phyloP scores from a whole-genome alignment of 2,888 invertebrate genomes.

The Rhagonycha lutea region DNA sequence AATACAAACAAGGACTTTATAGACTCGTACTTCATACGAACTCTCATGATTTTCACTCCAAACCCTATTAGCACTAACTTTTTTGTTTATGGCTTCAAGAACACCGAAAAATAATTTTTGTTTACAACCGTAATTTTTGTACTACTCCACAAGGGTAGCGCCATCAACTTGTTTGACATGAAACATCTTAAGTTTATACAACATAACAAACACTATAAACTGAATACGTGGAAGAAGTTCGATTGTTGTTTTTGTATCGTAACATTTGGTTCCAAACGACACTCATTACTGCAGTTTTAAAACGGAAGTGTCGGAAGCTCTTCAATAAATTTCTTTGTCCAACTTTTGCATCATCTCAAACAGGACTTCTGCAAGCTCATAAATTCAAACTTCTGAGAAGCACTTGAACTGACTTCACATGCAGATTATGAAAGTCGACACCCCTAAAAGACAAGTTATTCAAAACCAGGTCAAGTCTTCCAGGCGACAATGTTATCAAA shows the following conservation, averaged over 20 bases:
- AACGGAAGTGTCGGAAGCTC: conserved; percentile 26
- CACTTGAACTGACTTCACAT: conserved; percentile 30
- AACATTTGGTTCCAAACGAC: conserved; percentile 15
- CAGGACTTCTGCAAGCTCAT: conserved; percentile 21
- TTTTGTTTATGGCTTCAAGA: background rate
- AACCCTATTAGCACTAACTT: background rate
- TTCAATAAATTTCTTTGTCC: conserved; percentile 16
- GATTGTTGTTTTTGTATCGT: background rate
- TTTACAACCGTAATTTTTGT: background rate
- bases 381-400: conserved; percentile 29
- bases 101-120: background rate
- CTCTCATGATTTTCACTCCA: background rate
- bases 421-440: conserved; percentile 33
- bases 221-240: background rate
- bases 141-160: background rate
- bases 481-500: conserved; percentile 29
- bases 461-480: conserved; percentile 23
- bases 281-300: background rate
- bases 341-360: background rate
- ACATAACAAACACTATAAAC: conserved; percentile 18
- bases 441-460: conserved; percentile 25
- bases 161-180: conserved; percentile 4
- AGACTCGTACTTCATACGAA: background rate
- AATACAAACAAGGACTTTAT: background rate
- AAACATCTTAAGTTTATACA: conserved; percentile 6